Base-by-base conservation (phyloP, 23 tunicate species). In the Oikopleura albicans region DNA sequence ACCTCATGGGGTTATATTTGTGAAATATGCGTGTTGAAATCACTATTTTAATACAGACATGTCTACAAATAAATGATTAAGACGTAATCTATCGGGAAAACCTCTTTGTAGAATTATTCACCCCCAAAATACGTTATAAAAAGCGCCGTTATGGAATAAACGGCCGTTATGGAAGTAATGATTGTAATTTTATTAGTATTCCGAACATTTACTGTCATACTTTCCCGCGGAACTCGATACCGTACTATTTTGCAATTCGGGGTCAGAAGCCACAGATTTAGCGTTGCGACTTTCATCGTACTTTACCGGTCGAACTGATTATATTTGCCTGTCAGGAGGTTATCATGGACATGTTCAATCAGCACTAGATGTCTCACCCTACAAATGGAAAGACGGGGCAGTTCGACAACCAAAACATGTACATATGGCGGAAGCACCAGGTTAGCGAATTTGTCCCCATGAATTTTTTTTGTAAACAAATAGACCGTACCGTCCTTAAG, bases 211-310 rank as follows among this genome's bases (percentile, higher is more conserved):
- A 22, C 59, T 49, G 16, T 8, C 8, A 22, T 22, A 49, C 22
- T 49, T 49, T 22, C 59, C 59, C 16, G 16, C 8, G 22, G 59
- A 49, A 22, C 59, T 49, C 8, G 22, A 49, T 49, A 49, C 59
- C 8, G 59, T 49, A 8, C 83, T 33, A 4, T 75, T 75, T 31
- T 75, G 39, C 12, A 75, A 33, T 33, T 36, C 39, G 83, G 90
- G 98, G 39, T 93, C 98, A 27, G 98, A 93, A 57, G 90, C 98
- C 27, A 93, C 90, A 40, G 98, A 93, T 75, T 85, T 93, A 4
- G 98, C 98, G 31, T 76, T 93, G 83, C 83, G 83, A 40, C 49
- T 93, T 40, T 92, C 98, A 33, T 76, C 83, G 56, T 85, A 90
- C 1, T 56, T 86, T 85, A 90, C 88, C 1, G 98, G 98, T 37